Conservation (phyloP, 2,888 invertebrate species). For the Coelinius sp. region DNA sequence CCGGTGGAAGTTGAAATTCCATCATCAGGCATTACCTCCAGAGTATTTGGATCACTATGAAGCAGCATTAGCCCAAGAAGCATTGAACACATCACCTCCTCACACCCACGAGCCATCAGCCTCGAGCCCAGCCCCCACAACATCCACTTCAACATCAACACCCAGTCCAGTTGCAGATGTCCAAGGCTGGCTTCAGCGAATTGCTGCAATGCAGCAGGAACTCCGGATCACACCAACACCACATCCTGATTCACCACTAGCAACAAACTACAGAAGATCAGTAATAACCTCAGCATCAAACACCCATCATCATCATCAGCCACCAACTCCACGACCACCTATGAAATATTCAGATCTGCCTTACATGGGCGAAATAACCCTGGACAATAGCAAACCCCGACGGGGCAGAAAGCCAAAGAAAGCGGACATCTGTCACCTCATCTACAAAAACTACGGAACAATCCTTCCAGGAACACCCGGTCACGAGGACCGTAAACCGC, state of each 20-base stretch:
- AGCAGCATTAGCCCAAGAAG: conserved; percentile 77
- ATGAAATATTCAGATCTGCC: conserved; percentile 88
- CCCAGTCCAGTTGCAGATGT: conserved; percentile 65
- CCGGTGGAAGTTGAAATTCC: conserved; percentile 83
- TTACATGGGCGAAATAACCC: conserved; percentile 93
- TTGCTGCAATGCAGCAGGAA: conserved; percentile 81
- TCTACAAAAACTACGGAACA: conserved; percentile 92
- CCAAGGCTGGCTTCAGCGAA: conserved; percentile 80
- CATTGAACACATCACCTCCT: conserved; percentile 59
- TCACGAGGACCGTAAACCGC: conserved; percentile 67
- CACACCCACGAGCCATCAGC: conserved; percentile 57
- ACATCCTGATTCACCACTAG: conserved; percentile 22
- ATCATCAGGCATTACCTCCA: conserved; percentile 84
- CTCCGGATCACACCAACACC: conserved; percentile 51
- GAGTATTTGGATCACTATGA: conserved; percentile 87
- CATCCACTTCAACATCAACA: conserved; percentile 53
- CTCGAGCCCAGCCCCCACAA: conserved; percentile 68
- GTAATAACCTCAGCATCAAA: conserved; percentile 66
- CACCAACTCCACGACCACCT: conserved; percentile 60
- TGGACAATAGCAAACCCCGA: conserved; percentile 89
- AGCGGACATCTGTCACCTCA: conserved; percentile 91
- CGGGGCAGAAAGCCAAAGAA: conserved; percentile 92
- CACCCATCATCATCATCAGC: conserved; percentile 50
- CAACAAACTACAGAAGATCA: conserved; percentile 55
- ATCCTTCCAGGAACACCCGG: conserved; percentile 84